Base-by-base conservation (phyloP, 2,888 invertebrate genomes). In the Melieria omissa region DNA sequence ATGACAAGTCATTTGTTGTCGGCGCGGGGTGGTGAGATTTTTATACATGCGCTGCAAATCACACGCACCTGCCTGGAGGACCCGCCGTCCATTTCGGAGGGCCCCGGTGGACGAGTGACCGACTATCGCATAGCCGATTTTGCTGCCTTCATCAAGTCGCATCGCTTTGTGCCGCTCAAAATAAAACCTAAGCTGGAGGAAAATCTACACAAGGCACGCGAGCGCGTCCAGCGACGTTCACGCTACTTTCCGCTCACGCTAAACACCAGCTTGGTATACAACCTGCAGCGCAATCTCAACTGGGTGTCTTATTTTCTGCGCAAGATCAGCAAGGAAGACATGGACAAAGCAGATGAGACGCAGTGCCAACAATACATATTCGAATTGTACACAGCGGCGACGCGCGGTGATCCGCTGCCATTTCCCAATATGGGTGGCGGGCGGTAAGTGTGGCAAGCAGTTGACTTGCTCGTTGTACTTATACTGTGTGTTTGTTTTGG, bases 21-120 rank as follows among this genome's bases (percentile, higher is more conserved):
- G 0, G 95, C 97, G 9, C 97, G 98, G 80, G 97, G 97, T 0
- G 97, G 97, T 0, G 98, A 98, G 88, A 94, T 99, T 78, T 98
- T 96, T 88, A 95, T 99, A 76, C 98, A 98, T 77, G 94, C 96
- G 0, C 88, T 98, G 57, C 93, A 93, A 44, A 95, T 95, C 0
- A 90, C 92, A 4, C 89, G 97, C 52, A 94, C 95, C 57, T 93
- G 96, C 4, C 90, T 97, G 68, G 98, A 98, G 85, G 98, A 98
- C 86, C 96, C 97, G 0, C 98, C 98, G 0, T 95, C 97, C 0
- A 95, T 98, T 65, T 95, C 94, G 45, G 98, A 98, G 87, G 98
- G 98, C 0, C 93, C 93, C 52, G 98, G 98, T 0, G 98, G 98
- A 0, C 89, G 97, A 57, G 95, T 98, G 57, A 95, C 96, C 0